These are phyloP conservation scores for Pelobates fuscus DNA, from an alignment of 2,113 vertebrate genomes.

Conservation along the genomic window DNA sequence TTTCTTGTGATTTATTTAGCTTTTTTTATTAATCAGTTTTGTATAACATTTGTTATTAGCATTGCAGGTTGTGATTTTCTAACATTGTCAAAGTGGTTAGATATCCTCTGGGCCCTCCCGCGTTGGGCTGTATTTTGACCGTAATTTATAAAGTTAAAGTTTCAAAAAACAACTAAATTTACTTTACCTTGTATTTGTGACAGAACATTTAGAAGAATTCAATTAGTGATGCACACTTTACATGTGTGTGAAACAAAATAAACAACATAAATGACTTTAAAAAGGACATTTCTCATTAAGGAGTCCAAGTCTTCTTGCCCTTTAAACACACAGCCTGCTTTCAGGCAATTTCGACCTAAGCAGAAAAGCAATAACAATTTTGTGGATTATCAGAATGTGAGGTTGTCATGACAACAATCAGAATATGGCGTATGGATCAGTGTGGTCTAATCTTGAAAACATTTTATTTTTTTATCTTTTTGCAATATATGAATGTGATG, in stretches of 20 bases:
- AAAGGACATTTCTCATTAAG: conserved; percentile 26
- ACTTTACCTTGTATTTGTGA: too few relatives aligned
- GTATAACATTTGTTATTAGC: too few relatives aligned
- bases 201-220: not conserved
- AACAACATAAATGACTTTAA: not conserved
- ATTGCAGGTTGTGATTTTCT: too few relatives aligned
- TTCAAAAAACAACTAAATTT: too few relatives aligned
- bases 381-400: conserved; percentile 32
- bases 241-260: not conserved
- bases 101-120: too few relatives aligned
- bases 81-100: too few relatives aligned
- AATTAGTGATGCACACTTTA: not conserved
- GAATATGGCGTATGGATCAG: conserved; percentile 45
- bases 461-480: conserved; percentile 37
- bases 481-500: conserved; percentile 23
- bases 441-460: conserved; percentile 30
- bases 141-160: too few relatives aligned
- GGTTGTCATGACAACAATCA: conserved; percentile 48
- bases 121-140: too few relatives aligned
- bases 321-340: conserved; percentile 23
- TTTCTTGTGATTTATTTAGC: too few relatives aligned
- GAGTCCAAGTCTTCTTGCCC: conserved; percentile 9
- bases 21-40: too few relatives aligned
- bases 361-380: conserved; percentile 38
- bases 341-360: conserved; percentile 28